These are phyloP conservation scores for Campoplex nolae DNA, from an alignment of 2,888 invertebrate species.

Conservation along the genomic window DNA sequence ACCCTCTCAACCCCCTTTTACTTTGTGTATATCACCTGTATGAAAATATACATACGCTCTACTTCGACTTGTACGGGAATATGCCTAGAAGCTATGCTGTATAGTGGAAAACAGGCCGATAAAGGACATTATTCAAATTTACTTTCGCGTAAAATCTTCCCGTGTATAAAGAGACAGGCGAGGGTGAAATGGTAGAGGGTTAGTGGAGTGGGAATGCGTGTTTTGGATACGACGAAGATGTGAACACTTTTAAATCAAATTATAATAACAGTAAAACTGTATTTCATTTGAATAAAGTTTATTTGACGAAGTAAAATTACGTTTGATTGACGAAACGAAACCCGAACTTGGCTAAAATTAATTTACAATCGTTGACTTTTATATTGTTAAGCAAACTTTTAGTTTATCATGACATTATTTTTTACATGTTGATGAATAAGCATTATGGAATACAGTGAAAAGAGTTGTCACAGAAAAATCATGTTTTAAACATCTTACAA, in stretches of 20 bases:
- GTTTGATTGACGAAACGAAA: not conserved
- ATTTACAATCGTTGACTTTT: not conserved
- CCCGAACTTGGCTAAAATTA: not conserved
- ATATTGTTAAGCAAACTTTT: not conserved
- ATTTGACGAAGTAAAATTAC: constrained; percentile 2
- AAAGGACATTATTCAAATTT: constrained; percentile 83
- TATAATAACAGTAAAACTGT: constrained; percentile 19
- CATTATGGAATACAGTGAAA: too few relatives aligned
- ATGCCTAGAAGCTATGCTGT: constrained; percentile 62
- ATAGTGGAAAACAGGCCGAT: constrained; percentile 75
- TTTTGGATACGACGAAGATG: constrained; percentile 44
- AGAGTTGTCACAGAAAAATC: not conserved
- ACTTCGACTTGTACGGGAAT: constrained; percentile 71
- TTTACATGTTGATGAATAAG: not conserved
- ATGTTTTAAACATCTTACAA: not conserved
- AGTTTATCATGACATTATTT: not conserved
- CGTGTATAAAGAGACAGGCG: constrained; percentile 62
- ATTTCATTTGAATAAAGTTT: constrained; percentile 28
- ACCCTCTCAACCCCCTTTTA: constrained; percentile 34
- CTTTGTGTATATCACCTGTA: constrained; percentile 58
- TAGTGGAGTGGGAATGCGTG: constrained; percentile 35
- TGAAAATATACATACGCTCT: constrained; percentile 74
- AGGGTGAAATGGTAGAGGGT: constrained; percentile 44
- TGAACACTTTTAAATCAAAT: constrained; percentile 40
- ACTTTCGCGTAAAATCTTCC: constrained; percentile 75